Conservation (phyloP, 2,797 vertebrate genomes). For the Sarcoramphus papa region DNA sequence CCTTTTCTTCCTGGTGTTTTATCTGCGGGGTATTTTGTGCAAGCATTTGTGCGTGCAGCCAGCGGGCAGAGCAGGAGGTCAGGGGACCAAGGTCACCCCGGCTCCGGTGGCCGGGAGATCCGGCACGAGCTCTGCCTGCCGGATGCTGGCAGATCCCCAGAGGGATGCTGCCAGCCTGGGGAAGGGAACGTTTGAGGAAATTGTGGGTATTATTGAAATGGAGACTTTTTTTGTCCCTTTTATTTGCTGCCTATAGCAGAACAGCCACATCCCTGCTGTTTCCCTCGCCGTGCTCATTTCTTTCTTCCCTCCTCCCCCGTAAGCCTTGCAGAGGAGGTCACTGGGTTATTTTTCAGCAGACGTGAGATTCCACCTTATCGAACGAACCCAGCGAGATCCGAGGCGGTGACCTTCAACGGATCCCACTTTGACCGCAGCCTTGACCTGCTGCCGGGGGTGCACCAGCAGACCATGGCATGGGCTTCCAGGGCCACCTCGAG, state of each 20-base stretch:
- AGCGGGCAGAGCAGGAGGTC: neutral
- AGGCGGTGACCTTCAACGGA: neutral
- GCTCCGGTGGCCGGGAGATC: neutral
- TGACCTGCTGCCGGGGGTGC: neutral
- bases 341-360: neutral
- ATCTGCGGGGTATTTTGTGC: neutral
- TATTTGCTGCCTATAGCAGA: neutral
- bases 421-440: neutral
- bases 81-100: neutral
- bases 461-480: neutral
- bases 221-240: neutral
- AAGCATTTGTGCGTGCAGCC: neutral
- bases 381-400: neutral
- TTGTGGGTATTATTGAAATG: neutral
- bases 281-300: neutral
- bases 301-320: neutral
- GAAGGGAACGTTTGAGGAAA: neutral
- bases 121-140: neutral
- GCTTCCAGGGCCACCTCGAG: neutral
- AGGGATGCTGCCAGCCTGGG: neutral
- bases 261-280: neutral
- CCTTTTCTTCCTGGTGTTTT: neutral
- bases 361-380: neutral
- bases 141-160: no score
- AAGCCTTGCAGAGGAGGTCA: neutral